Evolutionary conservation across 2,113 vertebrate species (phyloP), one percentile per base, ranked within the genome.

Genomic region (Plectropomus leopardus): DNA sequence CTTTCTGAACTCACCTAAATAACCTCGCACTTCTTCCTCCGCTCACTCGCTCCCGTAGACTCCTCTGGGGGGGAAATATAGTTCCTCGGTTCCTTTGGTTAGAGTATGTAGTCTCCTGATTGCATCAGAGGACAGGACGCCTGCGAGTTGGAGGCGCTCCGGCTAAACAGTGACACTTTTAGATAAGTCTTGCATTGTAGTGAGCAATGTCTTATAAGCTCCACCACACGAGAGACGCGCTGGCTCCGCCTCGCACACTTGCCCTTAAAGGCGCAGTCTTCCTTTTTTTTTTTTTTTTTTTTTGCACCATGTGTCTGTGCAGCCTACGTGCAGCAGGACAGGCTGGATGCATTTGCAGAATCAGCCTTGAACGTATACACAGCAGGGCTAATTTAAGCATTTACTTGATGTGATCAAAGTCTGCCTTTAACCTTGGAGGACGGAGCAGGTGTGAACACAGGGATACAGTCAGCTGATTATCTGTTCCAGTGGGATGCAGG

Each of bases 191-290:
- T 24, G 72, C 71, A 67, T 84, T 88, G 89, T 86, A 78, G 26
- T 72, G 84, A 58, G 66, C 84, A 45, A 76, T 65, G 71, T 86
- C 17, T 92, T 90, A 89, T 92, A 91, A 60, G 78, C 85, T 83
- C 71, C 55, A 57, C 42, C 68, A 23, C 71, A 58, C 67, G 28
- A 26, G 53, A 72, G 63, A 53, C 24, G 42, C 40, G 0, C 64
- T n/a, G 80, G 66, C 89, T 80, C 91, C 93, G 78, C 93, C 92
- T 53, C 5, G 16, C 78, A 68, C 82, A 86, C 88, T 86, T 80
- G 83, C 89, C 17, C 93, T 93, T 93, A 94, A 93, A 94, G 90
- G 66, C 71, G 26, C 89, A 93, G 89, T 24, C 6, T 21, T 47
- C 47, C 0, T 71, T 45, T 63, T 21, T 19, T 8, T 8, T 5